These are phyloP conservation scores for Phrynocephalus guinanensis DNA, from an alignment of 2,797 vertebrate species.

Conservation along the genomic window DNA sequence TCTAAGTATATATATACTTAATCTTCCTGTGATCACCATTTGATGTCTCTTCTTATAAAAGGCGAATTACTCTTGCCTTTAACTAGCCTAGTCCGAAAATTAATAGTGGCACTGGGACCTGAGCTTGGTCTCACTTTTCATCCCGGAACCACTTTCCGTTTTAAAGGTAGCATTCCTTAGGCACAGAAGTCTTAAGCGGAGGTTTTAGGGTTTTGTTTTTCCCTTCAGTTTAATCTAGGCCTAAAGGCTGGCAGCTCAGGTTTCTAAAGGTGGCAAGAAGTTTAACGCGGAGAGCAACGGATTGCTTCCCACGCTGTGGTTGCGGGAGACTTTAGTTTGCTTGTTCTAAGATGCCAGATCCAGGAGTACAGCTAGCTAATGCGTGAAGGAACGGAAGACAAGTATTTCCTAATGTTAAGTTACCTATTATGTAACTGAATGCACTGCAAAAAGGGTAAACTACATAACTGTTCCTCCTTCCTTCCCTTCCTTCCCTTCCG, in stretches of 20 bases:
- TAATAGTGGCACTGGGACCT: not conserved
- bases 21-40: not conserved
- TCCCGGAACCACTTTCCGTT: rapidly evolving
- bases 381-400: not conserved
- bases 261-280: not conserved
- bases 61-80: not conserved
- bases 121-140: rapidly evolving
- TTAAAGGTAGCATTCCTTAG: not conserved
- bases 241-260: not conserved
- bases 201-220: too few species aligned
- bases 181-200: too few species aligned
- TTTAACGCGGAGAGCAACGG: not conserved
- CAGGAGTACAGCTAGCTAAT: not conserved
- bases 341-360: too few species aligned
- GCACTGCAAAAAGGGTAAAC: too few species aligned
- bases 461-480: not conserved
- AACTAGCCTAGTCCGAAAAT: not conserved
- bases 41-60: slow-evolving; percentile 9
- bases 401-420: too few species aligned
- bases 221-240: not conserved
- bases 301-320: too few species aligned
- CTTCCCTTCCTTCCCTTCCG: not conserved
- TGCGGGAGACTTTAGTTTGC: too few species aligned
- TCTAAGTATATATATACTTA: not conserved
- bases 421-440: not conserved